Evolutionary conservation across 2,888 invertebrate genomes (phyloP), one percentile per base, ranked within the genome.

Genomic region (Amphiduros pacificus): DNA sequence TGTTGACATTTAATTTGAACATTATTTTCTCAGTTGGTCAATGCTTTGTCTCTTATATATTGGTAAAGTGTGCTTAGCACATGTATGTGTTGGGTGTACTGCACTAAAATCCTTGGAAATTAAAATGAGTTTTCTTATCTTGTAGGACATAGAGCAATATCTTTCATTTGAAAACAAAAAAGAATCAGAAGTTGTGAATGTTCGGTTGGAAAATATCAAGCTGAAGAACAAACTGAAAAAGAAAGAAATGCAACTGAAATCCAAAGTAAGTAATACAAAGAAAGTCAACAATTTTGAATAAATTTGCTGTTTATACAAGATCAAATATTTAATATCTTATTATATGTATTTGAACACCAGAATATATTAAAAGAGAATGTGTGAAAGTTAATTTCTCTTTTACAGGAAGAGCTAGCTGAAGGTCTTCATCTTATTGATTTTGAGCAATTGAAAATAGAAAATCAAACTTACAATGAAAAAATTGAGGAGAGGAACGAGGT

Each of bases 391-490:
- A 20, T 44, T 44, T 40, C 17, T 54, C 27, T 55, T 31, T 64
- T 66, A 17, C 71, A 80, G 80, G 85, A 86, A 71, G 84, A 84
- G 64, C 78, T 87, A 48, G 85, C 85, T 2, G 86, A 84, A 36
- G 84, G 85, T 52, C 77, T 85, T 41, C 84, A 85, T 64, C 72
- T 87, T 66, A 84, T 85, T 64, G 85, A 87, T 74, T 87, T 85
- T 77, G 86, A 87, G 74, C 86, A 86, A 71, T 74, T 87, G 63
- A 85, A 86, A 74, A 84, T 85, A 64, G 85, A 86, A 73, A 86
- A 86, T 71, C 85, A 85, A 73, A 84, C 83, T 31, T 84, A 84
- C 70, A 80, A 84, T 56, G 86, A 86, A 70, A 87, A 86, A 77
- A 84, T 87, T 60, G 86, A 87, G 72, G 86, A 87, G 70, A 77